Percentiles rank a stretch among this genome's conserved stretches.
phyloP scores from a whole-genome alignment of 2,113 vertebrate species.

The mouse (Mus musculus) region DNA sequence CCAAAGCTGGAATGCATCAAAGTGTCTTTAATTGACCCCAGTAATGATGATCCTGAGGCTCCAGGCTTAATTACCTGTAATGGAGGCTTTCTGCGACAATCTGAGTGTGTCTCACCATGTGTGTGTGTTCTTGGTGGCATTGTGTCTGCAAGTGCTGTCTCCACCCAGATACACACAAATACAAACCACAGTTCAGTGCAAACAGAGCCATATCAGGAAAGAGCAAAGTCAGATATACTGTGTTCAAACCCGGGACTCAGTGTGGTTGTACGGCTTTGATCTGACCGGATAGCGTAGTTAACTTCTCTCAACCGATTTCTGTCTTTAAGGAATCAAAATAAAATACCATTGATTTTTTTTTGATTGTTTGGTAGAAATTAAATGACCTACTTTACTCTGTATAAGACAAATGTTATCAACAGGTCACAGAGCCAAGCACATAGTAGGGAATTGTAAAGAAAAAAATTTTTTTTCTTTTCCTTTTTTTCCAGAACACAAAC shows the following conservation, averaged over 20 bases:
- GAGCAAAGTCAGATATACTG: not conserved
- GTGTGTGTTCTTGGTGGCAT: not conserved
- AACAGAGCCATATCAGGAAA: not conserved
- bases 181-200: too few relatives aligned
- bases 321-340: conserved; percentile 6
- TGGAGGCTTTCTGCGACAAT: not conserved
- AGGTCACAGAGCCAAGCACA: not conserved
- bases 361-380: conserved; percentile 27
- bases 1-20: conserved; percentile 23
- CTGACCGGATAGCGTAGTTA: not conserved
- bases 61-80: not conserved
- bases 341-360: not conserved
- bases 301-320: conserved; percentile 35
- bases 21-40: conserved; percentile 46
- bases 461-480: not conserved
- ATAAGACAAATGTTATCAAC: not conserved
- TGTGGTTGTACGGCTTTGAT: not conserved
- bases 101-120: not conserved
- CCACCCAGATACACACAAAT: not conserved
- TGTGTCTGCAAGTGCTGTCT: not conserved
- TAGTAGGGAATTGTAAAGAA: not conserved
- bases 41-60: not conserved
- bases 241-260: not conserved
- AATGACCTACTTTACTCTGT: not conserved
- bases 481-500: not conserved